phyloP scores from a whole-genome alignment of 2,113 vertebrate genomes.

The Bagarius yarrelli region DNA sequence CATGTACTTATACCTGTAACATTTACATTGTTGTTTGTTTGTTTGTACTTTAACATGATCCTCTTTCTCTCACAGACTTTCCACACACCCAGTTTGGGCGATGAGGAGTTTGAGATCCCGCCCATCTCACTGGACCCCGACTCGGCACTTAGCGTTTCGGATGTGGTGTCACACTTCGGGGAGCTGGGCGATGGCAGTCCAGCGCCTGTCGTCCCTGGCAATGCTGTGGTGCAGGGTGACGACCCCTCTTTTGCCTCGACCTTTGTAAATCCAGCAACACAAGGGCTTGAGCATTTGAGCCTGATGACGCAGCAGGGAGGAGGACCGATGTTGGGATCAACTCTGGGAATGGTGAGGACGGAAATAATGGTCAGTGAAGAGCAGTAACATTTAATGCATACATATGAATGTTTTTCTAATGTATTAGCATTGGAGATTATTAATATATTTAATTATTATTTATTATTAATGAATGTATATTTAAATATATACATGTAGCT shows the following conservation, averaged over 20 bases:
- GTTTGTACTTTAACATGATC: not conserved
- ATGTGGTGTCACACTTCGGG: constrained; percentile 83
- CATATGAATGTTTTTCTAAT: not conserved
- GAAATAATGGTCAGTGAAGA: not conserved
- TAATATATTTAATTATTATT: no score
- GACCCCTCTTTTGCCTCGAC: constrained; percentile 75
- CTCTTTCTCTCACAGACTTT: constrained; percentile 74
- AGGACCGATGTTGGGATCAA: constrained; percentile 69
- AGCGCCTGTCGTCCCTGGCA: constrained; percentile 72
- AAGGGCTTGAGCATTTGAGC: constrained; percentile 79
- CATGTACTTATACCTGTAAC: not conserved
- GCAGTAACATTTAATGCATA: not conserved
- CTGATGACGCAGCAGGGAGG: constrained; percentile 82
- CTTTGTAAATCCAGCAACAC: constrained; percentile 65
- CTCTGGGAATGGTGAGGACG: constrained; percentile 65
- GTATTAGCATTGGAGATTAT: not conserved
- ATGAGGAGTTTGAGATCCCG: constrained; percentile 92
- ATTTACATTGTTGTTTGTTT: not conserved
- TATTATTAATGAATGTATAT: no score
- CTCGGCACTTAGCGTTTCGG: constrained; percentile 81
- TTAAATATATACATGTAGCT: not conserved
- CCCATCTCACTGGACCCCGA: constrained; percentile 87
- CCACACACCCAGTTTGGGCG: constrained; percentile 87
- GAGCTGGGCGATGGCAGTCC: constrained; percentile 77
- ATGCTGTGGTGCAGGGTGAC: constrained; percentile 75